These are phyloP conservation scores for Peromyscus polionotus DNA, from an alignment of 2,113 vertebrate species.

Conservation along the genomic window DNA sequence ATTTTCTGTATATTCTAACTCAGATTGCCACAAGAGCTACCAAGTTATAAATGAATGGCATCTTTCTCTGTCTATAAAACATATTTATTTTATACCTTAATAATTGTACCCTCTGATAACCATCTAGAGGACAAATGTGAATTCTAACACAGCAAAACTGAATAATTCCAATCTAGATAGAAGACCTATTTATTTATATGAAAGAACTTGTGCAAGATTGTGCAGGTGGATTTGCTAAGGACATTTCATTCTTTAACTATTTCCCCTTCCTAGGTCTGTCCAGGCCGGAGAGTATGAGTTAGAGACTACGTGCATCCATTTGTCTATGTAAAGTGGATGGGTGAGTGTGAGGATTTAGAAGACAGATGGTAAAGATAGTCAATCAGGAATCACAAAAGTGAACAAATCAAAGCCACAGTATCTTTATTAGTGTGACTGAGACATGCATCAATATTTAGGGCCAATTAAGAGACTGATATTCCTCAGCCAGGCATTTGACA, in stretches of 20 bases:
- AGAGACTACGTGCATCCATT: background rate
- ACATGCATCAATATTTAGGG: background rate
- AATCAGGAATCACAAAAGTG: conserved; percentile 19
- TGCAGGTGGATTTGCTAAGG: background rate
- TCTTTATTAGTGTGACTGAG: background rate
- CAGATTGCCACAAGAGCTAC: background rate
- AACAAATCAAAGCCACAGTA: background rate
- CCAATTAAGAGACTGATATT: background rate
- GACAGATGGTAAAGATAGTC: background rate
- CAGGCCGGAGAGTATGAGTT: background rate
- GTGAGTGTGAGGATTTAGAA: background rate
- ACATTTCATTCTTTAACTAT: background rate
- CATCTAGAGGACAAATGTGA: background rate
- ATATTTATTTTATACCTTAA: background rate
- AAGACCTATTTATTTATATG: background rate
- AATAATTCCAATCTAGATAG: background rate
- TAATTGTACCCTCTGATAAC: background rate
- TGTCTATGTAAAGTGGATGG: background rate
- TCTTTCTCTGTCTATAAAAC: background rate
- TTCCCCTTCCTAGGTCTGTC: background rate
- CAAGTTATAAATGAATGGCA: background rate
- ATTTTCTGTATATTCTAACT: background rate
- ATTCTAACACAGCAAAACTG: background rate
- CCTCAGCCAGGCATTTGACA: background rate
- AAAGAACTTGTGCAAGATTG: background rate